Evolutionary conservation across 2,888 invertebrate genomes (phyloP), one percentile per base, ranked within the genome.

Genomic region (Phyto melanocephala): DNA sequence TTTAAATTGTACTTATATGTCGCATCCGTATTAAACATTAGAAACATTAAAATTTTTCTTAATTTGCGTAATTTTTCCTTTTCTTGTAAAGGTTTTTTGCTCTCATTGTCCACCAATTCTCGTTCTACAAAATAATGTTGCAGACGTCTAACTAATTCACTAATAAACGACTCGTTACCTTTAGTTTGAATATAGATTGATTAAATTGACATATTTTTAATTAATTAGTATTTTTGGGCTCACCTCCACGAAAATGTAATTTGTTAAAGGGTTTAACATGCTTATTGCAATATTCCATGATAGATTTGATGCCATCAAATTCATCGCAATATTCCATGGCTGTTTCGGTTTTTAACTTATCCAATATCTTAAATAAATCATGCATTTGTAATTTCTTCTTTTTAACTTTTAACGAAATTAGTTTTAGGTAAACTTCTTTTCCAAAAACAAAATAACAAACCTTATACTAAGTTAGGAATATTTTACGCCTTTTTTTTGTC

Each of bases 301-400:
- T 83, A 0, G 88, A 86, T 80, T 89, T 88, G 1, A 89, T 84
- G 3, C 85, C 85, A 81, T 88, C 86, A 60, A 89, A 89, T 77
- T 89, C 88, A 5, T 86, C 85, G 60, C 87, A 88, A 75, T 87
- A 89, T 72, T 90, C 88, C 89, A 90, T 89, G 13, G 83, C 79
- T 56, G 78, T 75, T 75, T 86, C 86, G 8, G 79, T 62, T 4
- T 85, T 75, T 74, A 88, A 86, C n/a, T 85, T 67, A n/a, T 85
- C 84, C 0, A 88, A 79, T 1, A 86, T 86, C 71, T 86, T 85
- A 37, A 87, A 86, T 65, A 88, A 85, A 84, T 87, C 86, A 62
- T 87, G 86, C 88, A 88, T 88, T 62, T 65, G 70, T 75, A 71
- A n/a, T 11, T 67, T 20, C 33, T 50, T 42, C 2, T 24, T 35